These are phyloP conservation scores for Sebastes cheni DNA, from an alignment of 2,797 vertebrate genomes.

Conservation along the genomic window DNA sequence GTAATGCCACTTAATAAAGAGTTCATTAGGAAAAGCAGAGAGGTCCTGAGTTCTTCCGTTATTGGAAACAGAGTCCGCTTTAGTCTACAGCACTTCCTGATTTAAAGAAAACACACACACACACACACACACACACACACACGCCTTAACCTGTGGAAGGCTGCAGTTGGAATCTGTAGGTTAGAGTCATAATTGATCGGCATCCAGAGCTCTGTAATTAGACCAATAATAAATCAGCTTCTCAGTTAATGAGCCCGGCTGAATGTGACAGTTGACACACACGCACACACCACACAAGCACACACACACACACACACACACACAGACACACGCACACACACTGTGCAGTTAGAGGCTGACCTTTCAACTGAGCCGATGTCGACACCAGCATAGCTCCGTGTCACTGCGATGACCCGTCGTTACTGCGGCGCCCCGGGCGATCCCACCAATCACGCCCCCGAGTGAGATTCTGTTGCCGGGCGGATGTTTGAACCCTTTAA, in stretches of 20 bases:
- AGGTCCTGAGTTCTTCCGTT: conserved; percentile 12
- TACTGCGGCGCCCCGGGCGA: conserved; percentile 65
- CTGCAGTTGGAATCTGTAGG: conserved; percentile 17
- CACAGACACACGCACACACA: not conserved
- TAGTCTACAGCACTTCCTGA: conserved; percentile 60
- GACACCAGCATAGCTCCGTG: conserved; percentile 63
- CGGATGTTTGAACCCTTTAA: conserved; percentile 73
- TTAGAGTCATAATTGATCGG: conserved; percentile 60
- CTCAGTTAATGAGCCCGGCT: conserved; percentile 74
- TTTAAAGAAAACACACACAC: conserved; percentile 10
- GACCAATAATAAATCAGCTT: conserved; percentile 74
- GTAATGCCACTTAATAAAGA: conserved; percentile 45
- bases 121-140: conserved; percentile 5
- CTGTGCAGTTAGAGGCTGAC: conserved; percentile 50
- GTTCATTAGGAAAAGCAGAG: conserved; percentile 14
- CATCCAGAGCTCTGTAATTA: conserved; percentile 69
- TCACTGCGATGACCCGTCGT: conserved; percentile 73
- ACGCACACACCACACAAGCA: conserved; percentile 6
- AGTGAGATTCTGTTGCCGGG: conserved; percentile 59
- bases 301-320: conserved; percentile 6
- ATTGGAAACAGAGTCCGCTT: conserved; percentile 44
- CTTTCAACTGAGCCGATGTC: conserved; percentile 64
- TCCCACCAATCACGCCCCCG: conserved; percentile 61
- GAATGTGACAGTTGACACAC: conserved; percentile 63
- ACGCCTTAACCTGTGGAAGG: conserved; percentile 20